Evolutionary conservation across 2,888 invertebrate species (phyloP).

Genomic region (Chirona hameri): DNA sequence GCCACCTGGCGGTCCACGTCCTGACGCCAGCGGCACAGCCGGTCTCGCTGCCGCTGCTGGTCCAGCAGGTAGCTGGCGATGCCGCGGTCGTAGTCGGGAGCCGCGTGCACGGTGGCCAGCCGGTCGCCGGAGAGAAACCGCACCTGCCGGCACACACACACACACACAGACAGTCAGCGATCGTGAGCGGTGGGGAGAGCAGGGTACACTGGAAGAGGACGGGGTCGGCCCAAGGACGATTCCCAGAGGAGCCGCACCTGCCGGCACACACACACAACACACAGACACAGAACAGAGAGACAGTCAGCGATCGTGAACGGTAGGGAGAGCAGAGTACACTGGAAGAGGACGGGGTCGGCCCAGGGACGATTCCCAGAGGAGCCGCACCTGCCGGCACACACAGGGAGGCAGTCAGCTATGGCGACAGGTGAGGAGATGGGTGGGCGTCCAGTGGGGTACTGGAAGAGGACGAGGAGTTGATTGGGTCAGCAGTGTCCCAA

Average conservation of each 20-base stretch:
- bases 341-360: background rate
- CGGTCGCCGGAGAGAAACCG: background rate
- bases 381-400: background rate
- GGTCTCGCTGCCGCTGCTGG: conserved; percentile 22
- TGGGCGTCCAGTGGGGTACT: background rate
- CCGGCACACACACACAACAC: background rate
- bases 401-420: too few relatives aligned
- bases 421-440: background rate
- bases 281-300: too few relatives aligned
- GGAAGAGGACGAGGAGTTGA: background rate
- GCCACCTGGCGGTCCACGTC: background rate
- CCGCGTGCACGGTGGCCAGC: background rate
- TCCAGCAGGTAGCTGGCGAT: conserved; percentile 12
- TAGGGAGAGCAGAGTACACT: background rate
- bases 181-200: background rate
- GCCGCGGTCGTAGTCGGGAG: conserved; percentile 12
- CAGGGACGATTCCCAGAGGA: background rate
- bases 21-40: conserved; percentile 5
- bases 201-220: background rate
- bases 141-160: background rate
- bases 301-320: too few relatives aligned
- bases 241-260: background rate
- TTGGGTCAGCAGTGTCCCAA: too few relatives aligned
- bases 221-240: background rate
- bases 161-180: too few relatives aligned